Evolutionary conservation across 2,888 invertebrate species (phyloP).

Genomic region (Odiellus spinosus): DNA sequence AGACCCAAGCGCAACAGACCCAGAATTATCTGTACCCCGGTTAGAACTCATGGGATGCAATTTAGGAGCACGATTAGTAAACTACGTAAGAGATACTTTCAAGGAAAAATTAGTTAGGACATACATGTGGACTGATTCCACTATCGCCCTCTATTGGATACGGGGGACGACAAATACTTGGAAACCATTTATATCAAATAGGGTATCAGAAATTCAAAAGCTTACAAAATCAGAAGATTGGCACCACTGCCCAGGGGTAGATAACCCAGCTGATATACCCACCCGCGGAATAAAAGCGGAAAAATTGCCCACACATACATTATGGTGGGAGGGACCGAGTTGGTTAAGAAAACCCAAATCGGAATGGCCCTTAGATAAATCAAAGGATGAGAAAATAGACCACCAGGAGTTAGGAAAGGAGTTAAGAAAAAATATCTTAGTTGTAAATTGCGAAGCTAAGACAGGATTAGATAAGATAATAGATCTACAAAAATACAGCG

Average conservation of each 20-base stretch:
- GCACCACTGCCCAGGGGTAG: conserved; percentile 18
- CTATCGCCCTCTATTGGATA: conserved; percentile 19
- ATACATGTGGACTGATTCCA: conserved; percentile 17
- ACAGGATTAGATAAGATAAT: too few species aligned
- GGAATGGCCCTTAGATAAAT: neutral
- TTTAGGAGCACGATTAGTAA: conserved; percentile 1
- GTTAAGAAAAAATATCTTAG: too few species aligned
- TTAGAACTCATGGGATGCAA: conserved; percentile 19
- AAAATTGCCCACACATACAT: conserved; percentile 3
- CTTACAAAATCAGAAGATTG: conserved; percentile 12
- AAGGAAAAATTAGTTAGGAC: too few species aligned
- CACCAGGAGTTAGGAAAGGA: too few species aligned
- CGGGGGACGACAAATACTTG: conserved; percentile 8
- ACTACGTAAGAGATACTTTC: neutral
- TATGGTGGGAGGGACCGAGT: conserved; percentile 22
- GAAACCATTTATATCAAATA: conserved; percentile 21
- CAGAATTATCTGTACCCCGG: conserved; percentile 16
- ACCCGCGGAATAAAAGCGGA: conserved; percentile 18
- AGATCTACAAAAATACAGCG: too few species aligned
- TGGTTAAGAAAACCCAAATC: conserved; percentile 11
- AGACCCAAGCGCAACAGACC: too few species aligned
- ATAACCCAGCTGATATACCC: conserved; percentile 24
- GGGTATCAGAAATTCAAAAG: conserved; percentile 19
- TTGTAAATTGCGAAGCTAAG: too few species aligned
- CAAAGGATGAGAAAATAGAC: too few species aligned